Evolutionary conservation across 2,797 vertebrate genomes (phyloP).

Genomic region (Cyprinella venusta): DNA sequence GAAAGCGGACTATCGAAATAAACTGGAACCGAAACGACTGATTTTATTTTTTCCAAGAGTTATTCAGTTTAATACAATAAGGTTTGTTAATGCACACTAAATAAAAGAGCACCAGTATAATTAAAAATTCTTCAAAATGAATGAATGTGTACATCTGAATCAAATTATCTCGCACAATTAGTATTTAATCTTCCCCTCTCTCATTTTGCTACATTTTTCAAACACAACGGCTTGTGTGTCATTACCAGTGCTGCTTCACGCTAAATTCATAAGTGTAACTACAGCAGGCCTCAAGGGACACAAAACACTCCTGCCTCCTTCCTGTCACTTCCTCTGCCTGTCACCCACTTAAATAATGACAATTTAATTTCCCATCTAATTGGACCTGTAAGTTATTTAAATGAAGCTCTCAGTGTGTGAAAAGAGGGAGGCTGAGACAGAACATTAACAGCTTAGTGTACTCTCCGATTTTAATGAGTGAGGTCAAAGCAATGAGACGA

Average conservation of each 20-base stretch:
- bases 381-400: conserved; percentile 89
- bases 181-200: background rate
- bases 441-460: conserved; percentile 55
- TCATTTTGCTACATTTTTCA: background rate
- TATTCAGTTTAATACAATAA: background rate
- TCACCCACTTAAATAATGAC: conserved; percentile 82
- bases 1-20: too few species aligned
- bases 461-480: conserved; percentile 59
- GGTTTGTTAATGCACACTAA: background rate
- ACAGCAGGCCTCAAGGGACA: conserved; percentile 67
- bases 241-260: conserved; percentile 33
- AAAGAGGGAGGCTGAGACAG: conserved; percentile 58
- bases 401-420: conserved; percentile 81
- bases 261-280: conserved; percentile 66
- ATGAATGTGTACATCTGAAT: background rate
- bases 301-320: conserved; percentile 69
- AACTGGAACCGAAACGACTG: background rate
- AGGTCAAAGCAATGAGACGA: conserved; percentile 52
- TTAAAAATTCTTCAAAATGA: background rate
- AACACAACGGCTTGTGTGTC: background rate
- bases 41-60: background rate
- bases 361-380: conserved; percentile 90
- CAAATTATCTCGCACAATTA: background rate
- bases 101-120: background rate
- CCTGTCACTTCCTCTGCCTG: conserved; percentile 74